Evolutionary conservation across 2,888 invertebrate genomes (phyloP), one percentile per base, ranked within the genome.

Genomic region (Eretmocerus hayati): DNA sequence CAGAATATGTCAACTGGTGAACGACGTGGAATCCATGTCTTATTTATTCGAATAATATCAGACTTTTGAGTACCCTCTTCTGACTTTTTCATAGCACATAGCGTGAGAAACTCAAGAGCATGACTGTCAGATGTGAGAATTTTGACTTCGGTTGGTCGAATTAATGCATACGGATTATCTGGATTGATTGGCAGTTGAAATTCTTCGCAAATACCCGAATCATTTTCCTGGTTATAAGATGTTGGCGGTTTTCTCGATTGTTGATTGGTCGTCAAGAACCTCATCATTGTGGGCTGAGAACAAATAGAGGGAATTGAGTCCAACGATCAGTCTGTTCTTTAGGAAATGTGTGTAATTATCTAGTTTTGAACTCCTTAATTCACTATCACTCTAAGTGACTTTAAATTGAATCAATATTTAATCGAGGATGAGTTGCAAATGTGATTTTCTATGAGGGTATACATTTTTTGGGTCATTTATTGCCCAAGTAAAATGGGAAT

Each of bases 91-190:
- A 70, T 60, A 5, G 68, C 55, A 19, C 64, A 66, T 1, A 62
- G 50, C 0, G 67, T 71, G 23, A 71, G 52, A 50, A 71, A 71
- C 16, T 71, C 67, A 5, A 63, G 35, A 1, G 61, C 61, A 5
- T 60, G 61, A 11, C 55, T 56, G 47, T 71, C 70, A 1, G 58
- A 60, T 8, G 58, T 60, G 16, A 69, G 44, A 16, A 71, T 52
- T 48, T 64, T 63, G 0, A 69, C 59, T 11, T 70, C 59, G 1
- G 42, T 46, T 6, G 56, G 47, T 42, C 61, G 23, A 20, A 53
- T 60, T 8, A 59, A 55, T 5, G 40, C 5, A 1, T 50, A 50
- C 13, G 35, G 38, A 37, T 53, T 56, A 5, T 41, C 39, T 33
- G 4, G 2, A 11, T 9, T 22, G 13, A 23, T 22, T n/a, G 15